These are phyloP conservation scores for Megaceryle torquata DNA, from an alignment of 2,113 vertebrate species.

Conservation along the genomic window DNA sequence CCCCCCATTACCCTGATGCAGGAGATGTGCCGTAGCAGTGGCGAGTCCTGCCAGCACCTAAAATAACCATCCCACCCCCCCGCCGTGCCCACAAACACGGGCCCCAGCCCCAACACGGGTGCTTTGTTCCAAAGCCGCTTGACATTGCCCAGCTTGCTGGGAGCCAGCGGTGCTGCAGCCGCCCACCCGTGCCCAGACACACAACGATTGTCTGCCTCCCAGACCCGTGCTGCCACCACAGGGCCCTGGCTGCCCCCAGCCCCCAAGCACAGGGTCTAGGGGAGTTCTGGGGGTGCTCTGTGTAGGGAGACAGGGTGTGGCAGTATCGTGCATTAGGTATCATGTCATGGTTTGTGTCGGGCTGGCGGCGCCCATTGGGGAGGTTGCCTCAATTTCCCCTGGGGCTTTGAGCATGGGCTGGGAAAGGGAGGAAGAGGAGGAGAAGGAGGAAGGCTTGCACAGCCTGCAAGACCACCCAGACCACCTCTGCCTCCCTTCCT, in stretches of 20 bases:
- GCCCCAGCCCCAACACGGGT: conserved; percentile 51
- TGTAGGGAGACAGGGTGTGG: neutral
- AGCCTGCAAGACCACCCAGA: neutral
- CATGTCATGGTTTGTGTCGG: accelerated
- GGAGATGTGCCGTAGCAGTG: neutral
- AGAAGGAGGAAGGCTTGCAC: neutral
- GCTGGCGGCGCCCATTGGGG: neutral
- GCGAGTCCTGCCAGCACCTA: conserved; percentile 13
- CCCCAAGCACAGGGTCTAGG: no score
- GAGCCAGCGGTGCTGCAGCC: conserved; percentile 46
- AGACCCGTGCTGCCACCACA: neutral
- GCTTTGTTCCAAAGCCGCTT: conserved; percentile 57
- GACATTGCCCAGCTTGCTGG: neutral
- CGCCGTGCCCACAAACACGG: neutral
- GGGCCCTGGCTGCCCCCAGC: neutral
- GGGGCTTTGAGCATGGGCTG: neutral
- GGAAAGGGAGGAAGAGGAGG: neutral
- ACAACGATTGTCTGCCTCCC: conserved; percentile 15
- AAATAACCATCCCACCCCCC: neutral
- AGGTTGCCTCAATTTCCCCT: neutral
- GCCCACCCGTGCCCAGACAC: conserved; percentile 35
- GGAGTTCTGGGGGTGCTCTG: neutral
- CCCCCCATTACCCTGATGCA: neutral
- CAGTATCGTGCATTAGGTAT: neutral
- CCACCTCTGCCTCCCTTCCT: neutral